Percentiles rank a stretch among this genome's conserved stretches.
Conservation (phyloP, 2,113 vertebrate genomes). For the Trachemys scripta region DNA sequence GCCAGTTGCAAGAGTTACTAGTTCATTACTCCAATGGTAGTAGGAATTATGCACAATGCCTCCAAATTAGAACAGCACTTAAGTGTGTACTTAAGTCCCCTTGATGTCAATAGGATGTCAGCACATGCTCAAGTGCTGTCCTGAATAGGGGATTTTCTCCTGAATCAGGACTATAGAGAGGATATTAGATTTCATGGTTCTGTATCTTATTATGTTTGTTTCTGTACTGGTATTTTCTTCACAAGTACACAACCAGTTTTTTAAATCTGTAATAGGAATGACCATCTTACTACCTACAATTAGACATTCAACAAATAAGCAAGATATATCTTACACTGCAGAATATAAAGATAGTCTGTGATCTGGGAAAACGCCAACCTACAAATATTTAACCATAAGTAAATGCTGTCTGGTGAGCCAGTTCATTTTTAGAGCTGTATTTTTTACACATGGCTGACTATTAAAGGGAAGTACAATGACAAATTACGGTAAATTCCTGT, state of each 20-base stretch:
- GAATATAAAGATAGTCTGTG: neutral
- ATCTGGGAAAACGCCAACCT: too few relatives aligned
- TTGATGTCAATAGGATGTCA: neutral
- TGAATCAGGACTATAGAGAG: neutral
- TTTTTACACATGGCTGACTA: neutral
- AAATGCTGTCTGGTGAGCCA: neutral
- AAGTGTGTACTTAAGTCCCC: neutral
- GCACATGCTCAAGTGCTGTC: neutral
- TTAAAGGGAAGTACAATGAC: neutral
- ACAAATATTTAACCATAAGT: too few relatives aligned
- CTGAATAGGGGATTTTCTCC: neutral
- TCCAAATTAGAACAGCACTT: slow-evolving; percentile 10
- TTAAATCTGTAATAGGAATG: neutral
- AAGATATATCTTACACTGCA: neutral
- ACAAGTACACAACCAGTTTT: neutral
- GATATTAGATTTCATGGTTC: neutral
- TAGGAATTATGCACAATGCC: neutral
- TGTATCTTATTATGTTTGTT: neutral
- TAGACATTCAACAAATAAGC: neutral
- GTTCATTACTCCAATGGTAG: neutral
- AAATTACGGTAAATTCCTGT: neutral
- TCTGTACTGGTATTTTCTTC: neutral
- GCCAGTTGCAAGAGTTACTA: neutral
- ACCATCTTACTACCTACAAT: neutral
- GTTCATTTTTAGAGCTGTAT: neutral